Evolutionary conservation across 2,797 vertebrate genomes (phyloP), one percentile per base, ranked within the genome.

Genomic region (Hozukius guyotensis): DNA sequence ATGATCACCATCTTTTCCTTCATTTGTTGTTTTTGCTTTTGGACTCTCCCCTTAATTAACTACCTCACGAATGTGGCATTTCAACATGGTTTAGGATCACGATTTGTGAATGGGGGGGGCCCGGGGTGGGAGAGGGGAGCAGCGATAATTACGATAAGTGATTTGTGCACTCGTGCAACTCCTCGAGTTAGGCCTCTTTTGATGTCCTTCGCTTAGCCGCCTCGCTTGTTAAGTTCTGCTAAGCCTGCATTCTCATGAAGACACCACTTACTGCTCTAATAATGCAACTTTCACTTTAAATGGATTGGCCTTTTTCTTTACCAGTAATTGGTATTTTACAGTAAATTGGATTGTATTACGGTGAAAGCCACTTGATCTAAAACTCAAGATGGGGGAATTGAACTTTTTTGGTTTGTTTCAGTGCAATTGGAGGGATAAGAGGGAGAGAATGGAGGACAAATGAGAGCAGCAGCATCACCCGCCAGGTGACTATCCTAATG

Each of bases 131-230:
- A 70, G 12, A 49, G 70, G 55, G 75, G 53, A 84, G 81, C 83
- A 80, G 72, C 78, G 83, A 88, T 90, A 90, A 93, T 92, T 91
- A 88, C 76, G 85, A 90, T 90, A 90, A 92, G 93, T 87, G 90
- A 91, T 92, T 88, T 89, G 89, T 78, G 86, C 86, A 78, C 87
- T 89, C 57, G 55, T 77, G 85, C 84, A 73, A 69, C 72, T 80
- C 84, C 85, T 84, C 4, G 46, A 83, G 84, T 78, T 87, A 74
- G 81, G 68, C 84, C 65, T 56, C 76, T 85, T 85, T 74, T 81
- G 73, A 85, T 86, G 87, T 83, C 83, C 84, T 79, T 74, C 69
- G 65, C 78, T 84, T 69, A 72, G 81, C 78, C 34, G 66, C 75
- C 25, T 86, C 60, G 4, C 87, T 87, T 86, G 80, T 85, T 87